A percentile compares a stretch with the other conserved stretches of the same genome.
These are phyloP conservation scores for Eubasilissa regina DNA, from an alignment of 1,140 invertebrate genomes.

Conservation along the genomic window DNA sequence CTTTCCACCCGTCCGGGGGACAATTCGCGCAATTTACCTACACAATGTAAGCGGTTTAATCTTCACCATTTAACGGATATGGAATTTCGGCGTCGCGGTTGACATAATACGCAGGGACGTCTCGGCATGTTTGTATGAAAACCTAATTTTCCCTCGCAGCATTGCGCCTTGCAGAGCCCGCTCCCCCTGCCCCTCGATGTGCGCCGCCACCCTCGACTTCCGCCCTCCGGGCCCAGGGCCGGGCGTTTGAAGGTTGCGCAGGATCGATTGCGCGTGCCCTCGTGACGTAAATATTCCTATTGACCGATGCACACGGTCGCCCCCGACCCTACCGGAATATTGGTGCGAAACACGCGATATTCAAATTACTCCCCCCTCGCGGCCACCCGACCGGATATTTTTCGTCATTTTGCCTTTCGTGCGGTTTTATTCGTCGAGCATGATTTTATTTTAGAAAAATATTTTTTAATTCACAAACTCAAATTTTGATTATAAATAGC, in stretches of 20 bases:
- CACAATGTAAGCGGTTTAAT: not conserved
- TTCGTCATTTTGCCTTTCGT: slow-evolving; percentile 43
- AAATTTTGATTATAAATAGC: not conserved
- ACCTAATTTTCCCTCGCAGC: slow-evolving; percentile 23
- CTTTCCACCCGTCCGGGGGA: not conserved
- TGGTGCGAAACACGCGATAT: slow-evolving; percentile 46
- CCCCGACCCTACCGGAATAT: slow-evolving; percentile 39
- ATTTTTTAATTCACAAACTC: not conserved
- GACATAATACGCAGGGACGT: not conserved
- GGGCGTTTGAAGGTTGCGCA: slow-evolving; percentile 56
- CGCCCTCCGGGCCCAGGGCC: slow-evolving; percentile 18
- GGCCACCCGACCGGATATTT: not conserved
- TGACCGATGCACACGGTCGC: slow-evolving; percentile 57
- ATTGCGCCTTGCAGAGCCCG: slow-evolving; percentile 4
- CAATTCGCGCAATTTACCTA: not conserved
- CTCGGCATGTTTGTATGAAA: slow-evolving; percentile 10
- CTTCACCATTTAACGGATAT: too few relatives aligned
- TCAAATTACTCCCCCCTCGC: slow-evolving; percentile 41
- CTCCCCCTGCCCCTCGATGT: not conserved
- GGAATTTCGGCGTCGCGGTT: not conserved
- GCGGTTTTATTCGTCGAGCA: slow-evolving; percentile 17
- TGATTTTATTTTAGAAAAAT: slow-evolving; percentile 34
- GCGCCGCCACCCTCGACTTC: not conserved
- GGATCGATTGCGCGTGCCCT: slow-evolving; percentile 58
- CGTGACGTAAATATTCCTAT: slow-evolving; percentile 59